Evolutionary conservation across 2,888 invertebrate species (phyloP).

Genomic region (Helleia helle): DNA sequence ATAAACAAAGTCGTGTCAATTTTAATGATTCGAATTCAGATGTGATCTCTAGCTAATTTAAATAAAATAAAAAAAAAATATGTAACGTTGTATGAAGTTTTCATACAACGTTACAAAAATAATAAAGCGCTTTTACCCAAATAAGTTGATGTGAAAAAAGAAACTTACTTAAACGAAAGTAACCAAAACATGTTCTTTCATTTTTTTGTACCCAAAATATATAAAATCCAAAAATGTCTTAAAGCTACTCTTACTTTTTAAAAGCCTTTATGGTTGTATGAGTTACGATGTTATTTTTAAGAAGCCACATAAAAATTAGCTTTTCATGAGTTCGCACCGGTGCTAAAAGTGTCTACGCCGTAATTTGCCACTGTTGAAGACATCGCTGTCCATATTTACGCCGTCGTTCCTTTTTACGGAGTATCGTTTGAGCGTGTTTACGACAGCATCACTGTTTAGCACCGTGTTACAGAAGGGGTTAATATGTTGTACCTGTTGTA

Average conservation of each 20-base stretch:
- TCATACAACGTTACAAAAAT: no score
- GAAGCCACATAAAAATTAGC: conserved; percentile 39
- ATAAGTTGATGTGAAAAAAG: no score
- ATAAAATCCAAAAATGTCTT: neutral
- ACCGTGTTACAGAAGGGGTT: conserved; percentile 60
- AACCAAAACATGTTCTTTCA: neutral
- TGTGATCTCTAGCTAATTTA: no score
- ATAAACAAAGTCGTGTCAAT: no score
- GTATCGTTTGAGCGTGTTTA: conserved; percentile 52
- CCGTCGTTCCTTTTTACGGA: conserved; percentile 63
- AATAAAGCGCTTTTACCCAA: no score
- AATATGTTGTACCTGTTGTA: conserved; percentile 42
- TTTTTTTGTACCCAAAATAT: neutral
- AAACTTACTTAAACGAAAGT: no score
- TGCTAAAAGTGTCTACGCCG: conserved; percentile 37
- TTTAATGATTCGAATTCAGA: no score
- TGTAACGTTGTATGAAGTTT: no score
- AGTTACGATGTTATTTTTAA: conserved; percentile 10
- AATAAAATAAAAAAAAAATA: no score
- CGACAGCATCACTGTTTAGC: conserved; percentile 52
- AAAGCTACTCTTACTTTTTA: conserved; percentile 7
- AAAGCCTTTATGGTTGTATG: conserved; percentile 7
- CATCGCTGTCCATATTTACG: conserved; percentile 65
- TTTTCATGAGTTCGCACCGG: conserved; percentile 27
- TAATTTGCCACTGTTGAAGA: conserved; percentile 32